These are phyloP conservation scores for Tetranychus piercei DNA, from an alignment of 2,888 invertebrate species.

Conservation along the genomic window DNA sequence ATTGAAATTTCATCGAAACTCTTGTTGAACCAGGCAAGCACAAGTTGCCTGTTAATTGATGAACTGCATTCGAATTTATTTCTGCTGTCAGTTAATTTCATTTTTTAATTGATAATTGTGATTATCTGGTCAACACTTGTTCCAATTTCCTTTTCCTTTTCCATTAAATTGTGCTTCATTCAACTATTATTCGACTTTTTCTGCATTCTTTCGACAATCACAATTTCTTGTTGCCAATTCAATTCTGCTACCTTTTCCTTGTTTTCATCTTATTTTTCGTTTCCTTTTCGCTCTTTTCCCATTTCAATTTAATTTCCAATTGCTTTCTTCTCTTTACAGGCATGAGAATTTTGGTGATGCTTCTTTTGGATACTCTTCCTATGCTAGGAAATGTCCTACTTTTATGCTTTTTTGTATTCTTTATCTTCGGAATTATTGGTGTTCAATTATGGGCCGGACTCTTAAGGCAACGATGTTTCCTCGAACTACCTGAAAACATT, in stretches of 20 bases:
- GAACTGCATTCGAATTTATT: too few species aligned
- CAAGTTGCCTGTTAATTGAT: not conserved
- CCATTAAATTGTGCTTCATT: too few species aligned
- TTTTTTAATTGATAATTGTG: too few species aligned
- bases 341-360: conserved; percentile 95
- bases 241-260: not conserved
- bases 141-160: too few species aligned
- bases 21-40: too few species aligned
- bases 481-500: conserved; percentile 50
- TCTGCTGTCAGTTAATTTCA: too few species aligned
- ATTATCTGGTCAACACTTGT: too few species aligned
- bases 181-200: not conserved
- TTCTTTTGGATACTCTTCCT: conserved; percentile 88
- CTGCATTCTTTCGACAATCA: not conserved
- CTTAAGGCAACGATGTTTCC: conserved; percentile 75
- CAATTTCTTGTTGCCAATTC: not conserved
- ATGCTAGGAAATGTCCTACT: conserved; percentile 94
- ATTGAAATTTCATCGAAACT: too few species aligned
- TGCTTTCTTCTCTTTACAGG: conserved; percentile 42
- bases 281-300: not conserved
- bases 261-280: not conserved
- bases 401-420: conserved; percentile 98
- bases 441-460: conserved; percentile 99
- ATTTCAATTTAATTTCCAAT: too few species aligned
- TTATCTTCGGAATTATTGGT: conserved; percentile 98